These are phyloP conservation scores for Thecocarcelia acutangulata DNA, from an alignment of 2,888 invertebrate genomes.

Conservation along the genomic window DNA sequence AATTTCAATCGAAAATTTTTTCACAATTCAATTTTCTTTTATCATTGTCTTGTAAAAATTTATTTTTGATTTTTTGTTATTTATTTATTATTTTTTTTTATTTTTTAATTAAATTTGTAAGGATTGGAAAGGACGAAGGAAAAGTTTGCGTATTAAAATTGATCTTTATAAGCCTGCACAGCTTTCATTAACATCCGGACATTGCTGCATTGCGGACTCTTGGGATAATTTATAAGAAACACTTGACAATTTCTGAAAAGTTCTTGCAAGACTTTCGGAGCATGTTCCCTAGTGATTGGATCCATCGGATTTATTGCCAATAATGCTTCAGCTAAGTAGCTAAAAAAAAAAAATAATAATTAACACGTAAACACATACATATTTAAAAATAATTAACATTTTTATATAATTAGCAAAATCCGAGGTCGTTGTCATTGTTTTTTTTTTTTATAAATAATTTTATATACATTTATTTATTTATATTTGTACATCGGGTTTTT, in stretches of 20 bases:
- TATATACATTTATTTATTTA: too few relatives aligned
- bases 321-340: constrained; percentile 93
- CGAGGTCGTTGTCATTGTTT: too few relatives aligned
- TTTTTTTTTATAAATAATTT: too few relatives aligned
- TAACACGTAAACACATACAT: neutral
- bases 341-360: constrained; percentile 79
- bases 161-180: constrained; percentile 80
- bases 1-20: too few relatives aligned
- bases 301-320: constrained; percentile 89
- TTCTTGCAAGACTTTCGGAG: constrained; percentile 89
- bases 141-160: constrained; percentile 74
- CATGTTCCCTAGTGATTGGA: constrained; percentile 91
- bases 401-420: too few relatives aligned
- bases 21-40: neutral
- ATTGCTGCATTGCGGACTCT: constrained; percentile 83
- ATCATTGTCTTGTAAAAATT: constrained; percentile 37
- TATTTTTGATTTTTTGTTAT: too few relatives aligned
- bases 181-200: constrained; percentile 80
- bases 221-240: constrained; percentile 86
- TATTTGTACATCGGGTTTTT: too few relatives aligned
- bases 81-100: too few relatives aligned
- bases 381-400: too few relatives aligned
- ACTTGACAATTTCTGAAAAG: constrained; percentile 88
- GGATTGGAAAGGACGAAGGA: neutral
- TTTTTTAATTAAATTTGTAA: constrained; percentile 12